A percentile compares a stretch with the other conserved stretches of the same genome.
These are phyloP conservation scores for Streblospio benedicti DNA, from an alignment of 1,140 invertebrate genomes.

Conservation along the genomic window DNA sequence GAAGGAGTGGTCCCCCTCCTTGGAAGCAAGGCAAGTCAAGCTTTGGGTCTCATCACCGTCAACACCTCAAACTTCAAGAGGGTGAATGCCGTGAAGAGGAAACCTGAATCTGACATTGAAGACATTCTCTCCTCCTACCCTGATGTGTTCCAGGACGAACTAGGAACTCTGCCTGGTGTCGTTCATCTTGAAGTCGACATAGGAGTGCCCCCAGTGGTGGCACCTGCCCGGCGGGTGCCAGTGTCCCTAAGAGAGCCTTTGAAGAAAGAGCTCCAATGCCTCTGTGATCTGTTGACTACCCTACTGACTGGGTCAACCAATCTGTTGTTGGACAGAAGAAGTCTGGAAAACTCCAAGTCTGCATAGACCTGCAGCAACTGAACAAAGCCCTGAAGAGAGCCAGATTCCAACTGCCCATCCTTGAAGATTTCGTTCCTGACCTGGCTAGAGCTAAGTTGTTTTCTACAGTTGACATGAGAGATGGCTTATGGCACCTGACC, in stretches of 20 bases:
- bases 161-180: neutral
- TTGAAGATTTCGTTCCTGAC: conserved; percentile 25
- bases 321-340: conserved; percentile 19
- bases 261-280: conserved; percentile 13
- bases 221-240: conserved; percentile 8
- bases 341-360: conserved; percentile 19
- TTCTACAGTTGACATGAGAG: conserved; percentile 18
- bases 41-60: no score
- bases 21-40: no score
- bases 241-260: conserved; percentile 10
- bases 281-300: conserved; percentile 16
- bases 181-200: conserved; percentile 6
- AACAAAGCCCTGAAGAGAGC: conserved; percentile 21
- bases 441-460: conserved; percentile 22
- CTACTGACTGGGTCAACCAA: conserved; percentile 20
- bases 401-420: conserved; percentile 17
- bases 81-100: no score
- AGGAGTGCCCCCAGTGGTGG: conserved; percentile 3
- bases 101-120: no score
- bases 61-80: no score
- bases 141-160: no score
- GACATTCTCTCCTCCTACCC: no score
- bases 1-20: no score
- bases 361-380: conserved; percentile 22
- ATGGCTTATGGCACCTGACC: conserved; percentile 23